Evolutionary conservation across 2,113 vertebrate species (phyloP).

Genomic region (Marmota flaviventris): DNA sequence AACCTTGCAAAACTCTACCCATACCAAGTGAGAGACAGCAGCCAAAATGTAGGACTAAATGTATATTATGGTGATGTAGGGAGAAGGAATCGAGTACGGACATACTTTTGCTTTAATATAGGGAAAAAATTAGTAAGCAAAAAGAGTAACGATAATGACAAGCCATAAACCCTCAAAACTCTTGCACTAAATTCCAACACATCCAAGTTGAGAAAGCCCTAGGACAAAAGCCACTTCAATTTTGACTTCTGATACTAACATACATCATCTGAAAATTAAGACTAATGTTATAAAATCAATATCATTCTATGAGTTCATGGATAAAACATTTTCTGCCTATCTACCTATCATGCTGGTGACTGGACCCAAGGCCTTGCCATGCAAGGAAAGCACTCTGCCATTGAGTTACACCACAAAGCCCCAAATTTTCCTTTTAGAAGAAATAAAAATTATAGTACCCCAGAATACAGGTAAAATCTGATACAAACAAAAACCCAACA

Average conservation of each 20-base stretch:
- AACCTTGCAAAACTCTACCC: constrained; percentile 83
- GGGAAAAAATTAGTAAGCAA: neutral
- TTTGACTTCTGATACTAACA: constrained; percentile 42
- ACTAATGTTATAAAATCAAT: neutral
- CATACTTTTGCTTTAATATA: neutral
- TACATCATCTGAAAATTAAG: neutral
- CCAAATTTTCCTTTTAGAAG: constrained; percentile 9
- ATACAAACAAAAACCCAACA: neutral
- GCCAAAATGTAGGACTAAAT: neutral
- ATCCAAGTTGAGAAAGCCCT: neutral
- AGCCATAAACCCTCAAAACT: neutral
- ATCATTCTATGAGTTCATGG: neutral
- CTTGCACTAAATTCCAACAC: neutral
- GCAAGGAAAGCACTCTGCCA: neutral
- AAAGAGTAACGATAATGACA: neutral
- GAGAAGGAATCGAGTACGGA: neutral
- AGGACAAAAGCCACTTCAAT: neutral
- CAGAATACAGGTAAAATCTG: constrained; percentile 2
- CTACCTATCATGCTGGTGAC: neutral
- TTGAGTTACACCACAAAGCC: no score
- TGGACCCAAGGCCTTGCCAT: neutral
- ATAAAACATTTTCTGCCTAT: neutral
- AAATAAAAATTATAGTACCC: neutral
- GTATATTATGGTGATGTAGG: neutral
- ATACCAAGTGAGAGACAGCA: neutral